Evolutionary conservation across 2,113 vertebrate genomes (phyloP), one percentile per base, ranked within the genome.

Genomic region (Cynopterus brachyotis): DNA sequence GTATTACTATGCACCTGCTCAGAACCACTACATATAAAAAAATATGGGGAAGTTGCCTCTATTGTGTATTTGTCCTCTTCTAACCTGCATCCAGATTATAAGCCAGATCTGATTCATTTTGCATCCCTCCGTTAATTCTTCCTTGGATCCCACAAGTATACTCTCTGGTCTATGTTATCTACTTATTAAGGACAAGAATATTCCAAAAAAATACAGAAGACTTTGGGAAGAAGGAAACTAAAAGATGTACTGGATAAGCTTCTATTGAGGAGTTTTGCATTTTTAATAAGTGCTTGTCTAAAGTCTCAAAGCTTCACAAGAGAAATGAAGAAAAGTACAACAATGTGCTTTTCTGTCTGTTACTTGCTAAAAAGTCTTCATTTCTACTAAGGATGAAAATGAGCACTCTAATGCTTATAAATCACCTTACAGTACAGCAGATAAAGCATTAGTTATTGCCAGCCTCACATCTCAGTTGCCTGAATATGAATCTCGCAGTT

Each of bases 331-430:
- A 60, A 47, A 93, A 72, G 32, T 60, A n/a, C 42, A 35, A 60
- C 26, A 73, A 47, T 62, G 50, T 50, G 50, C 85, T 10, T 59
- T 78, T 69, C 60, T 59, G 16, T 50, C 22, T 80, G 7, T 35
- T 5, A 73, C 79, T 13, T 92, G 22, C 45, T 82, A 82, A 92
- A 87, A 81, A 79, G n/a, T 73, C 37, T 79, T 93, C 24, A 87
- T 62, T 86, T 90, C 57, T 90, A 70, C 10, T 55, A 94, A 72
- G 20, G 42, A 86, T 82, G 89, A 91, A 82, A 53, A 78, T 37
- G 30, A 86, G n/a, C 60, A 95, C 22, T 19, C n/a, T 69, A 69
- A 84, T 20, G 13, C 50, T 93, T 89, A 62, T 35, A 93, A 96
- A 90, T 55, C 82, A 83, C 47, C 76, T 81, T 57, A 89, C 0